Base-by-base conservation (phyloP, 1,140 invertebrate genomes). In the Saccostrea glomerata region DNA sequence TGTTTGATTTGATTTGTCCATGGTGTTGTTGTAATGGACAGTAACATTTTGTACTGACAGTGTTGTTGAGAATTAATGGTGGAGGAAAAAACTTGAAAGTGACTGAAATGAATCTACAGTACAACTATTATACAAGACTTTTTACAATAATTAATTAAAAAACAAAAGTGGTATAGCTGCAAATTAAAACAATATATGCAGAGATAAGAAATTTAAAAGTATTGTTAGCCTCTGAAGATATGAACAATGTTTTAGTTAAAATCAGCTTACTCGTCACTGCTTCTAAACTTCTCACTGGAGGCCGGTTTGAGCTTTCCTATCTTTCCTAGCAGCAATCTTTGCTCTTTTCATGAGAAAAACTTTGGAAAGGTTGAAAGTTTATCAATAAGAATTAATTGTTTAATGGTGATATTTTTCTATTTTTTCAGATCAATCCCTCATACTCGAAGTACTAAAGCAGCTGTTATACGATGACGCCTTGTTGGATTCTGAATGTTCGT, bases 361-460 rank as follows among this genome's bases (percentile, higher is more conserved):
- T 47, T 47, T 47, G 47, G 47, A 47, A 47, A 47, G 47, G 47
- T 6, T 7, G 0, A 6, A 47, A 47, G n/a, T 63, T 0, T 2
- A n/a, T 63, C 17, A n/a, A 60, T 13, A 60, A n/a, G n/a, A 63
- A 63, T 63, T 17, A 63, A 63, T 63, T n/a, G 17, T 63, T 63
- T n/a, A 63, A 63, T 63, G 17, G 17, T 63, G 13, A 13, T 60
- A 60, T 1, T 47, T 86, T 86, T 84, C 55, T 25, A 85, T 73
- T n/a, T 86, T 90, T 87, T 23, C 90, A 92, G 91, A 85, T 89
- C 90, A 83, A 88, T 89, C 87, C 89, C 90, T 88, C 91, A 88
- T 91, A 91, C 91, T 91, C 91, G 90, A 88, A 90, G 88, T 90
- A 88, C 87, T 90, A 92, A 91, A 87, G 70, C 88, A 40, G 85